phyloP scores from a whole-genome alignment of 2,797 vertebrate species.

The Catostomus latipinnis region DNA sequence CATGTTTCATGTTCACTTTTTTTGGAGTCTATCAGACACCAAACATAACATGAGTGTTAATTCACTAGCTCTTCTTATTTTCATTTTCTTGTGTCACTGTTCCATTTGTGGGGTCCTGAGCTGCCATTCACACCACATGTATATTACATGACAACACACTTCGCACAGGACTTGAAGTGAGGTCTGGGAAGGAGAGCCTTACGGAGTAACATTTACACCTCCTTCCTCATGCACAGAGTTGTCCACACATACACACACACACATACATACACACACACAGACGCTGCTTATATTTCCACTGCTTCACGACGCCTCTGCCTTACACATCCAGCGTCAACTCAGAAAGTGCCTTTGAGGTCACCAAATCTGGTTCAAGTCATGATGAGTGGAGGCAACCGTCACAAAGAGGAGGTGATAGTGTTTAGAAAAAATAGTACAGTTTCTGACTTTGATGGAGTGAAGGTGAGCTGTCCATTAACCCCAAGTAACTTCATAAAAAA shows the following conservation, averaged over 20 bases:
- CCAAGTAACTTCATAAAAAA: background rate
- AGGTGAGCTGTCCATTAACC: background rate
- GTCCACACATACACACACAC: background rate
- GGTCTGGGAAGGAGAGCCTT: constrained; percentile 24
- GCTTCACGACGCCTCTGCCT: constrained; percentile 40
- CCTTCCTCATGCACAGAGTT: background rate
- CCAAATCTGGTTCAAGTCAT: constrained; percentile 26
- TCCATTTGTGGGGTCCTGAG: constrained; percentile 20
- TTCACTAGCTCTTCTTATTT: no score
- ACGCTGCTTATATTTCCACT: constrained; percentile 46
- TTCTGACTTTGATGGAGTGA: constrained; percentile 3
- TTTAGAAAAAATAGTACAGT: background rate
- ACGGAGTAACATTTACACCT: constrained; percentile 20
- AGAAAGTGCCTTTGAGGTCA: constrained; percentile 6
- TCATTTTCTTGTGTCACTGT: background rate
- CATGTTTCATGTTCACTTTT: no score
- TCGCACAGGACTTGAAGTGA: constrained; percentile 16
- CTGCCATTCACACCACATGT: constrained; percentile 1
- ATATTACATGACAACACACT: background rate
- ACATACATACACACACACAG: background rate
- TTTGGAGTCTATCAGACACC: no score
- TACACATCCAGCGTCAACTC: constrained; percentile 22
- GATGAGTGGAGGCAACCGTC: background rate
- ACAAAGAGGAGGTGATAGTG: background rate
- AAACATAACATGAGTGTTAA: no score